These are phyloP conservation scores for Drosophila prostipennis DNA, from an alignment of 2,888 invertebrate genomes.

Conservation along the genomic window DNA sequence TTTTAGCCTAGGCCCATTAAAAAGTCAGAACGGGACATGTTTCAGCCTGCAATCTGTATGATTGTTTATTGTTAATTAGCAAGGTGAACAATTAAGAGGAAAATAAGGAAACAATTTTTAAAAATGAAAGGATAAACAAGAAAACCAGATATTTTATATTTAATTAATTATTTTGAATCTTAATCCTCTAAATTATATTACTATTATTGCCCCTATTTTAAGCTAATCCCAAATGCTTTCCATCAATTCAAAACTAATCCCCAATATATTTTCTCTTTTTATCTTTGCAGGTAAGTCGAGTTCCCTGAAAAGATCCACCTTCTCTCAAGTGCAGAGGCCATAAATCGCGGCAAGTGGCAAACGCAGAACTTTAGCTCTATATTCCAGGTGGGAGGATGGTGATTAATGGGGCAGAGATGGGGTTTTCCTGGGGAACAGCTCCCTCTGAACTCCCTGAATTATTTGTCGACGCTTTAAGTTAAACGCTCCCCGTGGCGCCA, in stretches of 20 bases:
- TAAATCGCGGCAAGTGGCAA: constrained; percentile 71
- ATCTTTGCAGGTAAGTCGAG: constrained; percentile 75
- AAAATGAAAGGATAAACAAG: not conserved
- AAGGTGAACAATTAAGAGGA: not conserved
- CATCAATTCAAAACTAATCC: constrained; percentile 28
- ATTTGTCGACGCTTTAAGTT: constrained; percentile 75
- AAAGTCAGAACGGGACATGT: constrained; percentile 5
- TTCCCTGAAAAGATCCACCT: constrained; percentile 7
- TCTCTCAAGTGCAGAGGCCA: constrained; percentile 32
- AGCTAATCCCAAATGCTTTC: not conserved
- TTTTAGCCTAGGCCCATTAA: constrained; percentile 9
- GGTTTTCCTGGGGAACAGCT: not conserved
- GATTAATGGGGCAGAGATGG: not conserved
- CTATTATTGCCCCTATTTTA: not conserved
- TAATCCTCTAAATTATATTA: not conserved
- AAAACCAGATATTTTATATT: no score
- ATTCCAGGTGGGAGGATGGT: constrained; percentile 20
- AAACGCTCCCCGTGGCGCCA: constrained; percentile 71
- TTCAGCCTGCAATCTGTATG: not conserved
- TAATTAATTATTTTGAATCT: no score
- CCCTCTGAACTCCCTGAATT: constrained; percentile 40
- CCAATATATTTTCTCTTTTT: constrained; percentile 24
- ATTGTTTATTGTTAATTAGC: constrained; percentile 9
- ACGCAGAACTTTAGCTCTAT: constrained; percentile 49
- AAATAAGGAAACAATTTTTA: no score